These are phyloP conservation scores for Petroica traversi DNA, from an alignment of 2,113 vertebrate genomes.

Conservation along the genomic window DNA sequence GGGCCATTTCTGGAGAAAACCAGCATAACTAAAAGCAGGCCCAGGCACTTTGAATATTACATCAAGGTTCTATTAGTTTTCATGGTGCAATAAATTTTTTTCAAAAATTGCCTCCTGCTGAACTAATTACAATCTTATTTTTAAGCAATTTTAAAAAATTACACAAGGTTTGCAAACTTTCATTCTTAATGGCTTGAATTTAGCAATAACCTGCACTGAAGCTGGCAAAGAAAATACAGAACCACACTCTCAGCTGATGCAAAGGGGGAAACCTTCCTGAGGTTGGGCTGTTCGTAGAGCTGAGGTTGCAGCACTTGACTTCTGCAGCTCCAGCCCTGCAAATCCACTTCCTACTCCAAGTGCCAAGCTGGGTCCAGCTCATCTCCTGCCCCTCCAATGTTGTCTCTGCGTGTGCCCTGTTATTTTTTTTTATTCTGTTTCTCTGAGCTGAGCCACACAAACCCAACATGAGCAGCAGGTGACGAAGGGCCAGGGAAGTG, in stretches of 20 bases:
- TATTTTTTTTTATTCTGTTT: accelerated
- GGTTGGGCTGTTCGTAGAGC: accelerated
- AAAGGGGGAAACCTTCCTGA: background rate
- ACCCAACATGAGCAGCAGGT: accelerated
- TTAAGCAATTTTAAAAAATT: constrained; percentile 35
- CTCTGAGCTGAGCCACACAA: background rate
- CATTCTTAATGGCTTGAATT: background rate
- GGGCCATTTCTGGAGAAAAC: constrained; percentile 27
- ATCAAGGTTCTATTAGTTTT: constrained; percentile 23
- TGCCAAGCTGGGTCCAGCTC: background rate
- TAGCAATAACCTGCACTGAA: background rate
- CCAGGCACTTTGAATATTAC: background rate
- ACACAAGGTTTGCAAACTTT: background rate
- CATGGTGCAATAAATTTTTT: background rate
- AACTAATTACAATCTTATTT: constrained; percentile 1
- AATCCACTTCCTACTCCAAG: background rate
- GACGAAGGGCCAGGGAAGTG: accelerated
- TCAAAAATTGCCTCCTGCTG: background rate
- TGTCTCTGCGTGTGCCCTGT: accelerated
- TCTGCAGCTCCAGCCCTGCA: background rate
- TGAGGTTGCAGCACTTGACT: background rate
- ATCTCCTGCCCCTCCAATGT: background rate
- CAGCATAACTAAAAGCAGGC: background rate
- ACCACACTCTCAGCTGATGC: background rate
- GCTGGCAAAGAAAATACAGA: background rate